Evolutionary conservation across 2,113 vertebrate genomes (phyloP).

Genomic region (Odontophorus gujanensis): DNA sequence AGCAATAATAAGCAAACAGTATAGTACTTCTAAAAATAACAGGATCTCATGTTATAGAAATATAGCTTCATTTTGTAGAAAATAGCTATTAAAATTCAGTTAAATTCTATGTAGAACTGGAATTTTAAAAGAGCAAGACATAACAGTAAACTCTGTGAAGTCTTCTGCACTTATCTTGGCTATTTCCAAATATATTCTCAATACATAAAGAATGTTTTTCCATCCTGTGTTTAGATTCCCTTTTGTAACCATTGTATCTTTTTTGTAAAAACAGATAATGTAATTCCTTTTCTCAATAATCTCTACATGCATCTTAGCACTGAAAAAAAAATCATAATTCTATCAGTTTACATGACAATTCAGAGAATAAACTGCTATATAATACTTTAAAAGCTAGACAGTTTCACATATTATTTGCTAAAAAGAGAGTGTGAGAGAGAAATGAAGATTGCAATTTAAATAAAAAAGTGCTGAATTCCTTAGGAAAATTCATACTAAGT

Average conservation of each 20-base stretch:
- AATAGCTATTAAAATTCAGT: neutral
- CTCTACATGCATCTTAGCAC: neutral
- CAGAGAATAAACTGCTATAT: neutral
- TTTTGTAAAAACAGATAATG: conserved; percentile 6
- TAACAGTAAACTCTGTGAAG: neutral
- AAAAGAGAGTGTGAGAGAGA: neutral
- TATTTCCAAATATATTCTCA: neutral
- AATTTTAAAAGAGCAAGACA: neutral
- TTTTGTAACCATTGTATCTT: conserved; percentile 8
- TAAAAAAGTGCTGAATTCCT: neutral
- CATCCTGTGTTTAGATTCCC: neutral
- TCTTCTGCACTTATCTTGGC: neutral
- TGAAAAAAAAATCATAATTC: neutral
- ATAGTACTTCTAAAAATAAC: neutral
- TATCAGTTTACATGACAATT: neutral
- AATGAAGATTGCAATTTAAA: neutral
- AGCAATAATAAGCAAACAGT: neutral
- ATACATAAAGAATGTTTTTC: neutral
- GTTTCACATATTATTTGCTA: neutral
- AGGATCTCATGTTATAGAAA: neutral
- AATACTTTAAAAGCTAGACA: neutral
- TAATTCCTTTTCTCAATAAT: neutral
- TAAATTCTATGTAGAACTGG: neutral
- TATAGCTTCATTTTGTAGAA: neutral
- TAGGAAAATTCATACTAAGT: neutral